Conservation (phyloP, 2,797 vertebrate genomes). For the Pangasius sanitwongsei region DNA sequence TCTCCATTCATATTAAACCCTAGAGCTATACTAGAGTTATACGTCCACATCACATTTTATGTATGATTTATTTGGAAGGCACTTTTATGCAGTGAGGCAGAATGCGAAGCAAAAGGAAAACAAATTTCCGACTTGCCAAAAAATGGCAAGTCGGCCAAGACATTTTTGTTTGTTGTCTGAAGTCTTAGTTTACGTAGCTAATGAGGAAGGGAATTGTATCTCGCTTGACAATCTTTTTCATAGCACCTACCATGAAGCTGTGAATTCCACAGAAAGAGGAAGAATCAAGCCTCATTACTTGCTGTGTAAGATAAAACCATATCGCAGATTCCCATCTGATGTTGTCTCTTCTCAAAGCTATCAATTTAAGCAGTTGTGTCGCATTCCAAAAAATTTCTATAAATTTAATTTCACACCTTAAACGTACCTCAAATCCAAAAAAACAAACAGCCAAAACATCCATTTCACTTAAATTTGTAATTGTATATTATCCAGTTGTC, state of each 20-base stretch:
- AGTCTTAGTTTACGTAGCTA: not conserved
- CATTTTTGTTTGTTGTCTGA: not conserved
- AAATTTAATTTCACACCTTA: not conserved
- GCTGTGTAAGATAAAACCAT: not conserved
- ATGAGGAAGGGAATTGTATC: not conserved
- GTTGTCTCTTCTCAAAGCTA: not conserved
- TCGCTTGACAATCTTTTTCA: not conserved
- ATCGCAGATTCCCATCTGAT: not conserved
- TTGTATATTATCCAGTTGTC: not conserved
- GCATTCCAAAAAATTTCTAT: not conserved
- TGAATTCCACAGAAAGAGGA: constrained; percentile 16
- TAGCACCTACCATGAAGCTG: not conserved
- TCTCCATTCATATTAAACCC: not conserved
- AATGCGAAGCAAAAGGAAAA: not conserved
- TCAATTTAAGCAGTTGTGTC: not conserved
- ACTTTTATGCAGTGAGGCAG: not conserved
- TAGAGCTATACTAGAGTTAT: not conserved
- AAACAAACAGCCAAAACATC: not conserved
- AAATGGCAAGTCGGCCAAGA: not conserved
- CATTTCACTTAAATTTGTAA: not conserved
- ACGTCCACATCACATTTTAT: not conserved
- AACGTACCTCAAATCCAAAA: too few relatives aligned
- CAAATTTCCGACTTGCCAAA: not conserved
- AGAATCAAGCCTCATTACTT: constrained; percentile 1
- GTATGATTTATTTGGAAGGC: not conserved